Evolutionary conservation across 1,140 invertebrate species (phyloP).

Genomic region (Diachasma alloeum): DNA sequence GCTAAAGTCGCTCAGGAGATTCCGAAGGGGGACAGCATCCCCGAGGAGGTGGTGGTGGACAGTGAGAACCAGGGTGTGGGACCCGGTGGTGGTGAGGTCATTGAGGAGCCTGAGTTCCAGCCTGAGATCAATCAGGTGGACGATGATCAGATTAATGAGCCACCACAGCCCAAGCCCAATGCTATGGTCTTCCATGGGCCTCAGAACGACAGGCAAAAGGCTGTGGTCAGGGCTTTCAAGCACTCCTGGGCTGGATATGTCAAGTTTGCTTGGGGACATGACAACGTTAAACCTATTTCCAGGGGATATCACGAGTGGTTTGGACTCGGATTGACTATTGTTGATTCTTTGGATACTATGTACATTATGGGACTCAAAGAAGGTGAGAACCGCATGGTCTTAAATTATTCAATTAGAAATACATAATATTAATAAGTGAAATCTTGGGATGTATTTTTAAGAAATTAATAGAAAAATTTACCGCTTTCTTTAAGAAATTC

Average conservation of each 20-base stretch:
- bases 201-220: slow-evolving; percentile 79
- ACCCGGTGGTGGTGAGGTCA: slow-evolving; percentile 48
- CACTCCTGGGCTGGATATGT: slow-evolving; percentile 94
- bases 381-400: too few species aligned
- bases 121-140: slow-evolving; percentile 61
- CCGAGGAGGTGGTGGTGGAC: slow-evolving; percentile 50
- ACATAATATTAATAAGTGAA: too few species aligned
- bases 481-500: too few species aligned
- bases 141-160: slow-evolving; percentile 60
- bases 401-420: too few species aligned
- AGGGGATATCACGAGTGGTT: slow-evolving; percentile 89
- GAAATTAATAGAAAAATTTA: too few species aligned
- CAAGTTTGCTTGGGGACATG: slow-evolving; percentile 92
- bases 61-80: slow-evolving; percentile 36
- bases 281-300: slow-evolving; percentile 90
- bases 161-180: slow-evolving; percentile 55
- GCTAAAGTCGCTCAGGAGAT: slow-evolving; percentile 49
- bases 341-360: slow-evolving; percentile 91
- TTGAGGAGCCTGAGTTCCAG: slow-evolving; percentile 60
- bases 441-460: too few species aligned
- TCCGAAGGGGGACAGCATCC: slow-evolving; percentile 41
- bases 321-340: slow-evolving; percentile 86
- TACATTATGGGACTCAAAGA: slow-evolving; percentile 91
- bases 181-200: slow-evolving; percentile 66
- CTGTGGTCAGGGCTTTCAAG: slow-evolving; percentile 85